These are phyloP conservation scores for Chaenocephalus aceratus DNA, from an alignment of 2,113 vertebrate genomes.

Conservation along the genomic window DNA sequence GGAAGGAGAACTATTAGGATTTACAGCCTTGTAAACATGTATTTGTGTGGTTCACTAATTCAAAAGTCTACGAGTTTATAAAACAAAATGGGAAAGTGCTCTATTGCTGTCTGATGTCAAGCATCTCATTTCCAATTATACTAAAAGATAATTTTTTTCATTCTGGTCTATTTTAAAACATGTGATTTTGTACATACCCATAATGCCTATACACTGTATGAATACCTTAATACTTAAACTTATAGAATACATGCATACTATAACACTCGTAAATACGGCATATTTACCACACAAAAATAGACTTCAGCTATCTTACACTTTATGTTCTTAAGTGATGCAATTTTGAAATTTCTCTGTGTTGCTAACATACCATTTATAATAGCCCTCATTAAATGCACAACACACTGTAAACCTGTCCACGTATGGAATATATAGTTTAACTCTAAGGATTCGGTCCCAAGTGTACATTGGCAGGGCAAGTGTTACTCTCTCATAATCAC, in stretches of 20 bases:
- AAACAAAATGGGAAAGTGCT: not conserved
- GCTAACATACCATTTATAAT: slow-evolving; percentile 39
- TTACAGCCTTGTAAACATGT: not conserved
- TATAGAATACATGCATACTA: not conserved
- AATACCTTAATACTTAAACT: not conserved
- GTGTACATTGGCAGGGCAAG: slow-evolving; percentile 51
- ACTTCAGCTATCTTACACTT: not conserved
- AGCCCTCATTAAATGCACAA: slow-evolving; percentile 47
- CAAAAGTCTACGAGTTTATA: not conserved
- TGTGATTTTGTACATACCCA: not conserved
- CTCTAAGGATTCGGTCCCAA: slow-evolving; percentile 48
- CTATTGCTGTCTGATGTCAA: not conserved
- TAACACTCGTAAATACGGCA: not conserved
- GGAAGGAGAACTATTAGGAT: not conserved
- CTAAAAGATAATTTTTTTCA: not conserved
- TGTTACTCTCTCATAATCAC: slow-evolving; percentile 50
- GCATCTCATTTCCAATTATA: not conserved
- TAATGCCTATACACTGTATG: not conserved
- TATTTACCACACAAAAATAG: slow-evolving; percentile 1
- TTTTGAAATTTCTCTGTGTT: slow-evolving; percentile 29
- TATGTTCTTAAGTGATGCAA: slow-evolving; percentile 7
- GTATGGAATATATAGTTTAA: slow-evolving; percentile 57
- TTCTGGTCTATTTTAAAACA: not conserved
- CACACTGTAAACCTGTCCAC: slow-evolving; percentile 68
- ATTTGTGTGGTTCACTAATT: not conserved